phyloP scores from a whole-genome alignment of 1,140 invertebrate species.

The Papilio aristodemus region DNA sequence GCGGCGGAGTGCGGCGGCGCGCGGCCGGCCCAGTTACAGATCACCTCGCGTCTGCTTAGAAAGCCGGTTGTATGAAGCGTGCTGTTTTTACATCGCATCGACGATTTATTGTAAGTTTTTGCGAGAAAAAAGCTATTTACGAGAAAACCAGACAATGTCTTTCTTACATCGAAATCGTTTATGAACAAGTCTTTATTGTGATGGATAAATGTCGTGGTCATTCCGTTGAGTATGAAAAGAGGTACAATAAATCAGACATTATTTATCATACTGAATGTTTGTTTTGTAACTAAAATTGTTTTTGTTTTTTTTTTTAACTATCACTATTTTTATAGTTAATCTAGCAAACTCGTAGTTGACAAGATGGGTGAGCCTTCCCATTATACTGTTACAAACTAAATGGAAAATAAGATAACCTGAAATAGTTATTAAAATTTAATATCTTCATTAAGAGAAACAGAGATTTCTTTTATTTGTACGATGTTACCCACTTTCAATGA shows the following conservation, averaged over 20 bases:
- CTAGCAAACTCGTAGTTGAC: too few species aligned
- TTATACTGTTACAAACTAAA: too few species aligned
- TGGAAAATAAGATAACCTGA: too few species aligned
- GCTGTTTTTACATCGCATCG: conserved; percentile 46
- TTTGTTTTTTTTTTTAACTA: not conserved
- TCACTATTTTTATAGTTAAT: too few species aligned
- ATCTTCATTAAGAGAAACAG: too few species aligned
- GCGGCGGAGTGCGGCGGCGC: not conserved
- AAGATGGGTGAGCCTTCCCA: too few species aligned
- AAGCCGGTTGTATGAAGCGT: conserved; percentile 53
- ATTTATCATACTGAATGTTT: not conserved
- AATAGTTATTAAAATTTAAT: too few species aligned
- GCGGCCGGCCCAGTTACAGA: conserved; percentile 49
- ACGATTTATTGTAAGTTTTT: conserved; percentile 31
- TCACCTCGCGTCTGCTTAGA: conserved; percentile 45
- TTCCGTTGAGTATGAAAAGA: not conserved
- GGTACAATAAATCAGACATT: not conserved
- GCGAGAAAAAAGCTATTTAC: conserved; percentile 30
- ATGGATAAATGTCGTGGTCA: not conserved
- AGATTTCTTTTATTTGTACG: too few species aligned
- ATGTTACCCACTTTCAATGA: too few species aligned
- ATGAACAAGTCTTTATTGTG: conserved; percentile 26
- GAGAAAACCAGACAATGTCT: conserved; percentile 23
- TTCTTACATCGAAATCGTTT: conserved; percentile 20
- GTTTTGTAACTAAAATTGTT: not conserved